A percentile compares a stretch with the other conserved stretches of the same genome.
These are phyloP conservation scores for Oncorhynchus keta DNA, from an alignment of 2,113 vertebrate genomes.

Conservation along the genomic window DNA sequence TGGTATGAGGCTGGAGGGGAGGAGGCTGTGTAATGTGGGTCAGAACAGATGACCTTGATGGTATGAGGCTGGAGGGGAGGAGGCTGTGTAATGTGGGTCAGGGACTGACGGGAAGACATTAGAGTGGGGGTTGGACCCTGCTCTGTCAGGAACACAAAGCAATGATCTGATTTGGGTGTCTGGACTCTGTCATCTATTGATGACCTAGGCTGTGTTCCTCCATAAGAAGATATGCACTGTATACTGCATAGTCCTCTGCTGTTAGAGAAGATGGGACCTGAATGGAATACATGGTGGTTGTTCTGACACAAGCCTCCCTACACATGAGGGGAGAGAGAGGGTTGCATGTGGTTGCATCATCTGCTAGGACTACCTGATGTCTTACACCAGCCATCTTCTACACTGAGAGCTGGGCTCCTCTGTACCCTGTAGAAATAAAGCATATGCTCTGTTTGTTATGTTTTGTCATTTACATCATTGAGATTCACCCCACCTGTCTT, in stretches of 20 bases:
- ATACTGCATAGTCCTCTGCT: too few species aligned
- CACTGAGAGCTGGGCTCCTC: too few species aligned
- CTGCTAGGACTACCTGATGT: too few species aligned
- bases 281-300: too few species aligned
- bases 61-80: slow-evolving; percentile 48
- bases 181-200: too few species aligned
- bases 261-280: too few species aligned
- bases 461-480: background rate
- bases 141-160: slow-evolving; percentile 28
- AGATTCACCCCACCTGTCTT: background rate
- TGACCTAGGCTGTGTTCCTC: background rate
- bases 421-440: too few species aligned
- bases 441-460: too few species aligned
- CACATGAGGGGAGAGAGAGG: too few species aligned
- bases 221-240: background rate
- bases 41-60: slow-evolving; percentile 70
- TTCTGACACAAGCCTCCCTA: too few species aligned
- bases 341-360: too few species aligned
- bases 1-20: slow-evolving; percentile 54
- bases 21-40: slow-evolving; percentile 7
- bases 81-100: slow-evolving; percentile 18
- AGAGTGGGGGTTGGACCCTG: slow-evolving; percentile 26
- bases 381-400: too few species aligned
- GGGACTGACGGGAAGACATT: slow-evolving; percentile 48
- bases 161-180: slow-evolving; percentile 19